Conservation (phyloP, 2,888 invertebrate species). For the Notocelia uddmanniana region DNA sequence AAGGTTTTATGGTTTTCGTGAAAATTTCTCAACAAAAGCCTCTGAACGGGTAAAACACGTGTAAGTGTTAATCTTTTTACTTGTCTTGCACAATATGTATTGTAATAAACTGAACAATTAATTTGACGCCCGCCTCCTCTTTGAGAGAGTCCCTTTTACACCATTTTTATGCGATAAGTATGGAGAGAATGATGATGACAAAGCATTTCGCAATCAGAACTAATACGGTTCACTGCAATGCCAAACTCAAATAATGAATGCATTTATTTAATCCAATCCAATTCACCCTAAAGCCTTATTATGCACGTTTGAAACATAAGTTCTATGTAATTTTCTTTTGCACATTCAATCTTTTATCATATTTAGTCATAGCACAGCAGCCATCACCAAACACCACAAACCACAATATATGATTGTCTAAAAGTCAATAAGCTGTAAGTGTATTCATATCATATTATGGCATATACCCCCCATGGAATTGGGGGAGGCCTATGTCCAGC, state of each 20-base stretch:
- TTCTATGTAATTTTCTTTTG: neutral
- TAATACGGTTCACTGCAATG: conserved; percentile 5
- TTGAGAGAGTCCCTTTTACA: neutral
- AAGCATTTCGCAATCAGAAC: neutral
- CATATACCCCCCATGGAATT: no score
- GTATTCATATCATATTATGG: no score
- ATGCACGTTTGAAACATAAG: neutral
- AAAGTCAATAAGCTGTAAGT: no score
- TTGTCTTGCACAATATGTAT: neutral
- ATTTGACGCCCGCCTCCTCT: no score
- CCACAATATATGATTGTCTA: neutral
- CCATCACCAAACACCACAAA: neutral
- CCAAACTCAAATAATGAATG: conserved; percentile 9
- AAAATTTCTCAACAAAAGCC: neutral
- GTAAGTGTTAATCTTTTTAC: conserved; percentile 14
- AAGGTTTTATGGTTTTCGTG: conserved; percentile 35
- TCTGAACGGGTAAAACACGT: neutral
- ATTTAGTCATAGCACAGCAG: no score
- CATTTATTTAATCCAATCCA: conserved; percentile 16
- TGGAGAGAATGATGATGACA: no score
- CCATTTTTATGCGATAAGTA: neutral
- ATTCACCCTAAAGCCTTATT: neutral
- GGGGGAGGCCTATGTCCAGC: no score
- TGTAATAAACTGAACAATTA: neutral
- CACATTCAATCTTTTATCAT: neutral